Conservation (phyloP, 1,140 invertebrate species). For the Eupeodes corollae region DNA sequence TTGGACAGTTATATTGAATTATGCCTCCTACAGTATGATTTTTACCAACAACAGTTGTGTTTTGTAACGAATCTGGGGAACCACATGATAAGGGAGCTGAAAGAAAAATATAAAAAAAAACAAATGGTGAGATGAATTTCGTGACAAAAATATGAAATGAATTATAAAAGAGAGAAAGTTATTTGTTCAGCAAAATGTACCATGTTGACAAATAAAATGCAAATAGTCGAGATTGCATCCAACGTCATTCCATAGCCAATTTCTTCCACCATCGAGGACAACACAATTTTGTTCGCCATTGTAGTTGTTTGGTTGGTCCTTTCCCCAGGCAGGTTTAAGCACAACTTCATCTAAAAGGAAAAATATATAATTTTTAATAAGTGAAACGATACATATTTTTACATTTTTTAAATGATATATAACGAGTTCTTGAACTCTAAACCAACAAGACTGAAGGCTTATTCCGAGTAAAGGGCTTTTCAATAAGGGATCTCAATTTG, state of each 20-base stretch:
- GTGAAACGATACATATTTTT: not conserved
- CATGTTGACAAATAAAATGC: constrained; percentile 85
- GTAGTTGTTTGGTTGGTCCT: constrained; percentile 90
- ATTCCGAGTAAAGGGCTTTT: no score
- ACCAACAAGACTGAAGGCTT: no score
- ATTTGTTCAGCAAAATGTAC: constrained; percentile 43
- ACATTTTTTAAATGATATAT: not conserved
- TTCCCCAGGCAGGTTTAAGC: constrained; percentile 73
- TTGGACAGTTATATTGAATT: constrained; percentile 69
- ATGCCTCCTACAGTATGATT: constrained; percentile 56
- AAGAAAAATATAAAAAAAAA: constrained; percentile 5
- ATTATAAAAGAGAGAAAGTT: no score
- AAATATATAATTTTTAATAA: not conserved
- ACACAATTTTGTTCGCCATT: constrained; percentile 91
- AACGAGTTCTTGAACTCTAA: no score
- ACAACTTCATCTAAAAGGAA: constrained; percentile 54
- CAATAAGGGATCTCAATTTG: no score
- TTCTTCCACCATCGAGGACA: constrained; percentile 75
- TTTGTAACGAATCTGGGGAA: constrained; percentile 71
- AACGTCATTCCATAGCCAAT: constrained; percentile 91
- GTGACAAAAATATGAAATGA: no score
- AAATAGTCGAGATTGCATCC: constrained; percentile 85
- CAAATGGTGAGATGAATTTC: no score
- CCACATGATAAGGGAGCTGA: constrained; percentile 74
- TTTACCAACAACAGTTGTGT: constrained; percentile 66